Conservation (phyloP, 1,140 invertebrate genomes). For the Subanguina moxae region DNA sequence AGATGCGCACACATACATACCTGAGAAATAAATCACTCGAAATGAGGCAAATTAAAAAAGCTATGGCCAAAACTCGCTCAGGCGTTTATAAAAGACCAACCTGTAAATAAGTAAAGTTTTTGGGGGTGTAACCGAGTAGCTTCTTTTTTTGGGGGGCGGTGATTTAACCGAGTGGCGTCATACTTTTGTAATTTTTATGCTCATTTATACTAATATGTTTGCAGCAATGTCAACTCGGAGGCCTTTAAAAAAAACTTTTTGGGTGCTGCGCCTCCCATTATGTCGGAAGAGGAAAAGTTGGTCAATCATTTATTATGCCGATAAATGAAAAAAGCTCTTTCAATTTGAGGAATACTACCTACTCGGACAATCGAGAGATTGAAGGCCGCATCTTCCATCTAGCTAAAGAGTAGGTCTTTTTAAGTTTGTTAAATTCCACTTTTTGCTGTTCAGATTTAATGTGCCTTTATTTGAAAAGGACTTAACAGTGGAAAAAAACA, state of each 20-base stretch:
- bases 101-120: too few relatives aligned
- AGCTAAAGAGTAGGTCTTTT: conserved; percentile 44
- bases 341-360: conserved; percentile 41
- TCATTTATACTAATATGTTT: too few relatives aligned
- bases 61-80: too few relatives aligned
- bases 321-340: not conserved
- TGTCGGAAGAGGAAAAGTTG: conserved; percentile 57
- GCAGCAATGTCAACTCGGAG: conserved; percentile 56
- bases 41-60: too few relatives aligned
- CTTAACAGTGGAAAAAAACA: conserved; percentile 56
- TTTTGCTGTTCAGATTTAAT: conserved; percentile 25
- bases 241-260: conserved; percentile 58
- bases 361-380: conserved; percentile 59
- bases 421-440: too few relatives aligned
- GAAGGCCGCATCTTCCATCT: conserved; percentile 57
- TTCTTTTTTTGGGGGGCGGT: too few relatives aligned
- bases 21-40: too few relatives aligned
- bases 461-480: conserved; percentile 59
- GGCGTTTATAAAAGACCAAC: too few relatives aligned
- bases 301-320: not conserved
- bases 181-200: too few relatives aligned
- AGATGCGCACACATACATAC: too few relatives aligned
- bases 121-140: too few relatives aligned
- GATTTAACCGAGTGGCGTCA: too few relatives aligned
- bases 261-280: conserved; percentile 58